Base-by-base conservation (phyloP, 2,113 vertebrate genomes). In the Erpornis zantholeuca region DNA sequence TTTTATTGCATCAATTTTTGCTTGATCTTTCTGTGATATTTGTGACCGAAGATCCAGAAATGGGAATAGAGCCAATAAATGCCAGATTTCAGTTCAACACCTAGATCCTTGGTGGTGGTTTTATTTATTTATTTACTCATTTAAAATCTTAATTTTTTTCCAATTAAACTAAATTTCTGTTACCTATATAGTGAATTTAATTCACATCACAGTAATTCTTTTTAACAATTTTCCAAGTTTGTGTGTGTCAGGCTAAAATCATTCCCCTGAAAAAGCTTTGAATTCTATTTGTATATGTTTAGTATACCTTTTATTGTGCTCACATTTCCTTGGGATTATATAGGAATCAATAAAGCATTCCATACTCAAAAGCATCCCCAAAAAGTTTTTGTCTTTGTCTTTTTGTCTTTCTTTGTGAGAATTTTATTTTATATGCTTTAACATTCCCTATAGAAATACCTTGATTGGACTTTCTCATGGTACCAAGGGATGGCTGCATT, bases 381-480 rank as follows among this genome's bases (percentile, higher is more conserved):
- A 66, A 33, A 66, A 31, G 19, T 20, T 77, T 63, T 60, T 57
- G 8, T 88, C 23, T 90, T 42, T 60, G 21, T 65, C 22, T 42
- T 73, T 65, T 57, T 35, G 20, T 59, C 13, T 35, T 57, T 36
- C 7, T 91, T 69, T 22, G 18, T 56, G 57, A 80, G n/a, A 64
- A 50, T 50, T 86, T 61, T 63, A 49, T 42, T 66, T 40, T 38
- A 11, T 35, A 6, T 88, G 36, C 19, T 85, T 87, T 66, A 72
- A 42, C 5, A 61, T 15, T 82, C 38, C 28, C 82, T 80, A 10
- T 50, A 99, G 99, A 98, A 99, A 69, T 98, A 98, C 63, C 97
- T 99, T 4, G 99, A 99, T 90, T 97, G 83, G 85, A 98, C 98
- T 40, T 99, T 99, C 95, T 98, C 98, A 28, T 99, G 99, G 99